Base-by-base conservation (phyloP, 2,797 vertebrate genomes). In the Muraenolepis orangiensis region DNA sequence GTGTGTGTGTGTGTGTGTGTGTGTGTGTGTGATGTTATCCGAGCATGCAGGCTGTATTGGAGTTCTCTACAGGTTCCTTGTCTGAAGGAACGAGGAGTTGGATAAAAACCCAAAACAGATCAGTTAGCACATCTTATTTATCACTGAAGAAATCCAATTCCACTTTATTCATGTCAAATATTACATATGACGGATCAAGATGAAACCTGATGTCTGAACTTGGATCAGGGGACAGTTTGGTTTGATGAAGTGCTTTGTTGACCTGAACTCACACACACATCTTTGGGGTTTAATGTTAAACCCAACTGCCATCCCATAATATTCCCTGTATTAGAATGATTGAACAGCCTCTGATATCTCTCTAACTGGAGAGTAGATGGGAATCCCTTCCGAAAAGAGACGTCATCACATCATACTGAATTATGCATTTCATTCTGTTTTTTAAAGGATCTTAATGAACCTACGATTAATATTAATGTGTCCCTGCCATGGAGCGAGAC, bases 1-100 rank as follows among this genome's bases (percentile, higher is more conserved):
- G 57, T 67, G 29, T 72, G 72, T 69, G 77, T 51, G 80, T 77
- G 75, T 61, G n/a, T 69, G 31, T 46, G 28, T 66, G 69, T 46
- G 51, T 67, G 61, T 67, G 51, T 66, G 57, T 66, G 57, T 71
- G 69, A n/a, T 66, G 61, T 34, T 13, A 46, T 57, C 51, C 20
- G 51, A 57, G 51, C n/a, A 7, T 57, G 51, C n/a, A n/a, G n/a
- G n/a, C n/a, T 57, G 10, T 57, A 3, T 8, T 34, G 32, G 20
- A 57, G 51, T 72, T 11, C 57, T 30, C 26, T 10, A 16, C n/a
- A 6, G 11, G 11, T 70, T 23, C 32, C n/a, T n/a, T 70, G 69
- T 12, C 23, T 16, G 69, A 26, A 70, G 31, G 16, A 69, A 32
- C 30, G 2, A 20, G 32, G 18, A 32, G 29, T 31, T 69, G 20